Evolutionary conservation across 2,797 vertebrate species (phyloP).

Genomic region (Intellagama lesueurii): DNA sequence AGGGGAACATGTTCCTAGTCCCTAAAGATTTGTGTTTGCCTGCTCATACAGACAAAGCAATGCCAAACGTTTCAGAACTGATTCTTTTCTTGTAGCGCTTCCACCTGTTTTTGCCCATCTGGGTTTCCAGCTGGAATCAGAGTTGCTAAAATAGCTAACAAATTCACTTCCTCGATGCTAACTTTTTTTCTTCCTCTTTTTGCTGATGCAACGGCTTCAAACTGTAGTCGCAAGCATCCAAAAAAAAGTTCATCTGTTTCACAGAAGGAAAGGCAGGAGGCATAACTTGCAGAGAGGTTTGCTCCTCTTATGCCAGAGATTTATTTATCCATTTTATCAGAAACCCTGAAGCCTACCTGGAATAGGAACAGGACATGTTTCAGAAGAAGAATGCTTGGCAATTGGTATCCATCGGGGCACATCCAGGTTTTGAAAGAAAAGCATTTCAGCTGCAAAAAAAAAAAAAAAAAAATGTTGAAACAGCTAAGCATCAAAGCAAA

Average conservation of each 20-base stretch:
- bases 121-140: slow-evolving; percentile 10
- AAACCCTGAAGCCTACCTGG: not conserved
- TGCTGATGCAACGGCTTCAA: slow-evolving; percentile 27
- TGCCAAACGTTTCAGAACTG: not conserved
- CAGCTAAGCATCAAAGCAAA: not conserved
- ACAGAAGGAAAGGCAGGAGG: not conserved
- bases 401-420: not conserved
- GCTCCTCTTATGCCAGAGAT: not conserved
- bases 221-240: not conserved
- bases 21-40: not conserved
- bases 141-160: slow-evolving; percentile 18
- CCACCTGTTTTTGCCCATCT: slow-evolving; percentile 28
- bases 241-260: not conserved
- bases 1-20: not conserved
- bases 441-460: not conserved
- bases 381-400: not conserved
- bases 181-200: not conserved
- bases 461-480: not conserved
- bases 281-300: not conserved
- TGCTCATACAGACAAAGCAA: not conserved
- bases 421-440: not conserved
- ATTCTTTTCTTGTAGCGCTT: not conserved
- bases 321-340: not conserved
- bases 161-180: not conserved
- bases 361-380: not conserved